These are phyloP conservation scores for Plectrocnemia conspersa DNA, from an alignment of 1,140 invertebrate genomes.

Conservation along the genomic window DNA sequence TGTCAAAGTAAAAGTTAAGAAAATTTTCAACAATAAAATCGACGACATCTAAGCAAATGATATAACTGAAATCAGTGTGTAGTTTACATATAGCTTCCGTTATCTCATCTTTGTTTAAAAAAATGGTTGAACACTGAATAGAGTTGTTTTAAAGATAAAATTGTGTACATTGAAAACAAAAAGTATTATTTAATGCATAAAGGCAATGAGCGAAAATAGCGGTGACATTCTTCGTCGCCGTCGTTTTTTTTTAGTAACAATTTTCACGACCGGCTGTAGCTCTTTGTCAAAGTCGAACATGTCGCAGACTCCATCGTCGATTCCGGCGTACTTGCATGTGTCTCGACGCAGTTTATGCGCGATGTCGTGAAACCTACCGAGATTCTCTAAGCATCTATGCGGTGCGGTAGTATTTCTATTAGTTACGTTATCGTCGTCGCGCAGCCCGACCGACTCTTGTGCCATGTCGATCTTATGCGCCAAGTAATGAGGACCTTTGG, in stretches of 20 bases:
- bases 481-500: constrained; percentile 52
- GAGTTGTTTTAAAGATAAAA: too few relatives aligned
- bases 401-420: constrained; percentile 41
- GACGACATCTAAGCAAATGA: too few relatives aligned
- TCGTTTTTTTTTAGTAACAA: neutral
- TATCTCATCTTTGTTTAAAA: too few relatives aligned
- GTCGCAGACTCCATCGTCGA: neutral
- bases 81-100: too few relatives aligned
- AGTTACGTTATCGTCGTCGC: constrained; percentile 27
- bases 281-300: neutral
- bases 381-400: constrained; percentile 51
- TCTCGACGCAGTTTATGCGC: constrained; percentile 4
- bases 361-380: constrained; percentile 48
- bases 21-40: too few relatives aligned
- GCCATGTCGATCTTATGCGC: constrained; percentile 15
- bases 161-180: too few relatives aligned
- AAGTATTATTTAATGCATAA: too few relatives aligned
- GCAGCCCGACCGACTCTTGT: constrained; percentile 11
- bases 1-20: too few relatives aligned
- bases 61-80: too few relatives aligned
- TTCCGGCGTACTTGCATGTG: neutral
- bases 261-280: neutral
- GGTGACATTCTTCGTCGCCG: too few relatives aligned
- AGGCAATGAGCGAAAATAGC: too few relatives aligned
- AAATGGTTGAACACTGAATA: too few relatives aligned